Conservation (phyloP, 1,140 invertebrate species). For the Drosophila murphyi region DNA sequence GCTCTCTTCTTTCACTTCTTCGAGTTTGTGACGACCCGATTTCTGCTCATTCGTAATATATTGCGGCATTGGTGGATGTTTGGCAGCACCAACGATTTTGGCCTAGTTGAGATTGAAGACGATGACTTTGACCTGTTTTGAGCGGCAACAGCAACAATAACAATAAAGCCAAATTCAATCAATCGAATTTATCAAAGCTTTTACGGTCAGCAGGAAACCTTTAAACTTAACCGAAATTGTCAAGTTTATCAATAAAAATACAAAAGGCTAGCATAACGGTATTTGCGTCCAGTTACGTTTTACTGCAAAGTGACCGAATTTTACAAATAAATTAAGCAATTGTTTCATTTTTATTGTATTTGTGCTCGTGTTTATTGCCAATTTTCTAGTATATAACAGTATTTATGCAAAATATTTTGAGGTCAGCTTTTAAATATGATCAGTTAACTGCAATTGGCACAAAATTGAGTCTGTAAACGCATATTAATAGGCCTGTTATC, state of each 20-base stretch:
- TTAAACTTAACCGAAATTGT: constrained; percentile 19
- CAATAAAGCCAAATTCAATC: not conserved
- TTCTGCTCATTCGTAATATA: constrained; percentile 72
- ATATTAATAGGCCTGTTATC: not conserved
- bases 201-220: not conserved
- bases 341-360: too few relatives aligned
- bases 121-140: constrained; percentile 72
- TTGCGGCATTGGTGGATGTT: constrained; percentile 82
- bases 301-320: too few relatives aligned
- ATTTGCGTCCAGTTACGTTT: not conserved
- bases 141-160: not conserved
- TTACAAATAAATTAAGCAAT: too few relatives aligned
- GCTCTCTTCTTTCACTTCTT: constrained; percentile 80
- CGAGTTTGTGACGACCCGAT: constrained; percentile 76
- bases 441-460: constrained; percentile 5
- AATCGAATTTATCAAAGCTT: not conserved
- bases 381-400: too few relatives aligned
- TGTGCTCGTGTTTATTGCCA: too few relatives aligned
- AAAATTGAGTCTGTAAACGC: constrained; percentile 2
- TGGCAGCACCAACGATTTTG: constrained; percentile 72
- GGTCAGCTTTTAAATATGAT: not conserved
- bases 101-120: constrained; percentile 69
- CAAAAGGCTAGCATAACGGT: constrained; percentile 7
- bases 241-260: constrained; percentile 8
- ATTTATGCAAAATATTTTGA: not conserved